phyloP scores from a whole-genome alignment of 2,113 vertebrate species.

The Rhinogobius similis region DNA sequence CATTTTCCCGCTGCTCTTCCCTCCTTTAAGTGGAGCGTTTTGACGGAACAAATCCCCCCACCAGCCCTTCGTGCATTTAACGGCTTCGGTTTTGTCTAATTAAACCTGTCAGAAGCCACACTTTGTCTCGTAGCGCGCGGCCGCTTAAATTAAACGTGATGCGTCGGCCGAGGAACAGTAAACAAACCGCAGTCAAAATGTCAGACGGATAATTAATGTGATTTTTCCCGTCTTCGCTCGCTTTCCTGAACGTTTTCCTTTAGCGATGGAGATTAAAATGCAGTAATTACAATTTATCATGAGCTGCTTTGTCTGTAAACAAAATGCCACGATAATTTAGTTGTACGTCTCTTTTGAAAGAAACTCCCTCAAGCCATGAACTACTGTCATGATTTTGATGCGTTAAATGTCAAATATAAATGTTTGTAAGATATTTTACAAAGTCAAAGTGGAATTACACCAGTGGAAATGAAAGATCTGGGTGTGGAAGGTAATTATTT shows the following conservation, averaged over 20 bases:
- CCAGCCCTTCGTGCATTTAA: constrained; percentile 44
- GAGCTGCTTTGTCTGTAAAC: not conserved
- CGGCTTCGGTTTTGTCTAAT: constrained; percentile 42
- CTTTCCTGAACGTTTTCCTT: constrained; percentile 2
- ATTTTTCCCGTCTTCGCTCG: constrained; percentile 11
- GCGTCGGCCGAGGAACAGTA: constrained; percentile 14
- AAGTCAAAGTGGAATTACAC: constrained; percentile 4
- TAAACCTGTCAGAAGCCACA: constrained; percentile 50
- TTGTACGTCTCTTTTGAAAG: not conserved
- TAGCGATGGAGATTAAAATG: not conserved
- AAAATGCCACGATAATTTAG: not conserved
- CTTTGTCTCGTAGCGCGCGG: constrained; percentile 7
- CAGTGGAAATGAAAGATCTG: constrained; percentile 18
- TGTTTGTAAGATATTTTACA: constrained; percentile 18
- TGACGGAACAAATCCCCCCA: constrained; percentile 26
- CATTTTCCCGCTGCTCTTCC: no score
- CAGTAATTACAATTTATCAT: no score
- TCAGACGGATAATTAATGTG: constrained; percentile 12
- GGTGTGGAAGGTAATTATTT: no score
- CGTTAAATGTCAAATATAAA: constrained; percentile 39
- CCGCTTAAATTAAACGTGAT: constrained; percentile 36
- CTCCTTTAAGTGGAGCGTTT: no score
- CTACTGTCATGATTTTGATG: constrained; percentile 36
- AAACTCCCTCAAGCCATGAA: not conserved
- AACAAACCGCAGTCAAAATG: constrained; percentile 22